These are phyloP conservation scores for Zaprionus ghesquierei DNA, from an alignment of 1,140 invertebrate genomes.

Conservation along the genomic window DNA sequence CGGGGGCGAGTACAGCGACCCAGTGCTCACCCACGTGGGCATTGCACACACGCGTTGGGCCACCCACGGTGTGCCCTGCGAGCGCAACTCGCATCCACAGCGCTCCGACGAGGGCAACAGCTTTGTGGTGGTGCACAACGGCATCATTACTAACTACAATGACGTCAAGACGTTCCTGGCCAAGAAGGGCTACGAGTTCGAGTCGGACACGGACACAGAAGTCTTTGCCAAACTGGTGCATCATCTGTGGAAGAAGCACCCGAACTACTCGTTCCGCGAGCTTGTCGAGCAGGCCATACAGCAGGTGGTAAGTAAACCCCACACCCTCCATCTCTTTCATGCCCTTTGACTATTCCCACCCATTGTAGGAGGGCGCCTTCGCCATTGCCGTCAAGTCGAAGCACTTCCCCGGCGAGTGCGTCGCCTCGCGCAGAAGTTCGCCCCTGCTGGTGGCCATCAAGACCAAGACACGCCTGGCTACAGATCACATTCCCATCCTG, in stretches of 20 bases:
- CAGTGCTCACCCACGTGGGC: constrained; percentile 90
- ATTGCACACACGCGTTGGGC: constrained; percentile 99
- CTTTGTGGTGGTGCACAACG: constrained; percentile 99
- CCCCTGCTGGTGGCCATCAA: constrained; percentile 99
- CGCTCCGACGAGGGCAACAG: constrained; percentile 93
- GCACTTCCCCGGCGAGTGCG: constrained; percentile 98
- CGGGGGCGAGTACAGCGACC: constrained; percentile 65
- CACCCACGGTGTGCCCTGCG: constrained; percentile 97
- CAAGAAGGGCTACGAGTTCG: constrained; percentile 95
- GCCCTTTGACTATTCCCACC: not conserved
- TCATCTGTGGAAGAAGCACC: constrained; percentile 95
- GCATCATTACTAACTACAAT: constrained; percentile 99
- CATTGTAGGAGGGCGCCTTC: constrained; percentile 95
- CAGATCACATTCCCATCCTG: constrained; percentile 98
- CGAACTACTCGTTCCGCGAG: constrained; percentile 96
- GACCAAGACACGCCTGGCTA: constrained; percentile 94
- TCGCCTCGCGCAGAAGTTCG: constrained; percentile 96
- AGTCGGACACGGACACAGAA: constrained; percentile 99
- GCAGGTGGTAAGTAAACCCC: constrained; percentile 86
- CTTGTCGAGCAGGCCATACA: constrained; percentile 97
- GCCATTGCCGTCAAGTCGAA: constrained; percentile 98
- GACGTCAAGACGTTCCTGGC: constrained; percentile 97
- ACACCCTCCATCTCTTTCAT: not conserved
- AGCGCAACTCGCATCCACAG: constrained; percentile 98
- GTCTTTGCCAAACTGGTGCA: constrained; percentile 98